A percentile compares a stretch with the other conserved stretches of the same genome.
Conservation (phyloP, 2,888 invertebrate genomes). For the Heteromyza rotundicornis region DNA sequence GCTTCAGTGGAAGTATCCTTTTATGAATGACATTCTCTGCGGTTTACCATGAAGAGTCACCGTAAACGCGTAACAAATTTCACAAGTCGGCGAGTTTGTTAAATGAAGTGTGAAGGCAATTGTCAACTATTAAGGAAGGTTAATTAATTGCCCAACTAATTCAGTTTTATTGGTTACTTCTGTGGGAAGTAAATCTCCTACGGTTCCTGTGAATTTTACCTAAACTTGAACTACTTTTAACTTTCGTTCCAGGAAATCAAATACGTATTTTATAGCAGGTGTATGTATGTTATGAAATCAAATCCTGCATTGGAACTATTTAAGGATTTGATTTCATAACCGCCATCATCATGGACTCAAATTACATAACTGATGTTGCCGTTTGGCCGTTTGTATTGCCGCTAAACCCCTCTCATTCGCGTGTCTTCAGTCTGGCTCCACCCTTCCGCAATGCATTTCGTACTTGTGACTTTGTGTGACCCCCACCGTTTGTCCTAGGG, state of each 20-base stretch:
- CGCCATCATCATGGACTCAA: conserved; percentile 2
- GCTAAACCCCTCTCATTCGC: no score
- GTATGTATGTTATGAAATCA: background rate
- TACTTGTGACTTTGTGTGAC: background rate
- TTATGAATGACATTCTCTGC: background rate
- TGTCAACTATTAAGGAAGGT: conserved; percentile 32
- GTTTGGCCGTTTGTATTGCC: no score
- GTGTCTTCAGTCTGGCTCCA: no score
- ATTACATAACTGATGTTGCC: conserved; percentile 12
- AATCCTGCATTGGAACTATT: background rate
- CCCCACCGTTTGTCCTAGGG: background rate
- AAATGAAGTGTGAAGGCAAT: conserved; percentile 37
- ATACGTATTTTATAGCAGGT: conserved; percentile 21
- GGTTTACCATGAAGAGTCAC: conserved; percentile 2
- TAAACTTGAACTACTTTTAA: no score
- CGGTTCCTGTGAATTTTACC: no score
- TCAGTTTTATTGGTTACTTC: background rate
- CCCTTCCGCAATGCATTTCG: no score
- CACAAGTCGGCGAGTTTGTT: conserved; percentile 17
- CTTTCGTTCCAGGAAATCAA: no score
- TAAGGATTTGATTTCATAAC: background rate
- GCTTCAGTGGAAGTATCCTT: background rate
- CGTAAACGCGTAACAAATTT: background rate
- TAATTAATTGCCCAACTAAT: conserved; percentile 31
- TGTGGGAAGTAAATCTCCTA: no score